Base-by-base conservation (phyloP, 1,140 invertebrate species). In the Brachionus angularis region DNA sequence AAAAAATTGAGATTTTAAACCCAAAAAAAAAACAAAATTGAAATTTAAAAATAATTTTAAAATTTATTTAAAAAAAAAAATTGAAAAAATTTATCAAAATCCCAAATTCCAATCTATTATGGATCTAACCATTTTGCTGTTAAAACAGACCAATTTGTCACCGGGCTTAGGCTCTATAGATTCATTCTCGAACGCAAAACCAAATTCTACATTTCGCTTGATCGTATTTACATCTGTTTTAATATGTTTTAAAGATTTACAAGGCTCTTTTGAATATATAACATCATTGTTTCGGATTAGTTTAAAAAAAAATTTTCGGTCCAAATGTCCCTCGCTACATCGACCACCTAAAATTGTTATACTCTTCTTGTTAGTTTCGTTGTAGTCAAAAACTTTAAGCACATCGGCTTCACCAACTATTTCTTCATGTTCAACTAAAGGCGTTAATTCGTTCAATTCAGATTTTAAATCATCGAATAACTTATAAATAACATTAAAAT, bases 401-500 rank as follows among this genome's bases (percentile, higher is more conserved):
- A 96, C 88, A 74, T 86, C 87, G 2, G 92, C 93, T 84, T 93
- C 88, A 3, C 93, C 91, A 72, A 90, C 73, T 42, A 88, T 71
- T 77, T 93, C 88, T 80, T 96, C 91, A 18, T 86, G 84, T 71
- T 88, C 84, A 47, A 85, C 76, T 18, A 79, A 73, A 1, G 91
- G 91, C 74, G 96, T 81, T 76, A 84, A 82, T n/a, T 78, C 81
- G 74, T 84, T 88, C 18, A 96, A 86, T 80, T 91, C 87, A 53
- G 86, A 82, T 77, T 91, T 91, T 0, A 97, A 76, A 80, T 93
- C 88, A 77, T 96, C 91, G 8, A 96, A 85, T 42, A 96, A 81
- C 75, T 89, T 88, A 80, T 96, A 96, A 73, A 97, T 96, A 8
- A 97, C 85, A 80, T 93, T 94, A 78, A 87, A 86, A 36, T 83